A percentile compares a stretch with the other conserved stretches of the same genome.
Evolutionary conservation across 2,113 vertebrate genomes (phyloP).

Genomic region (Microcebus jonahi): DNA sequence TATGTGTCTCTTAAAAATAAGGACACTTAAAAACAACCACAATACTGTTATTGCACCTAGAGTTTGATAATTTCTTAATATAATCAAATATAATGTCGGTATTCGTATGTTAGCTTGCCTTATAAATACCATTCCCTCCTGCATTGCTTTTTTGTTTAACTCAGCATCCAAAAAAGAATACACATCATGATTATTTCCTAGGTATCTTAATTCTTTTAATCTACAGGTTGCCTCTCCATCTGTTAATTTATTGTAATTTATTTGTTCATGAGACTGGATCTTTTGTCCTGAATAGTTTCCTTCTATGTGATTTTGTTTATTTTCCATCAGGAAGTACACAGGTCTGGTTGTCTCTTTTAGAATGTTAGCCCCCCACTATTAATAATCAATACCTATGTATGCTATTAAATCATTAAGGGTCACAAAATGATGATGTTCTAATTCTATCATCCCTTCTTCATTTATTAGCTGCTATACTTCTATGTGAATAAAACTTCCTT

Average conservation of each 20-base stretch:
- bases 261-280: neutral
- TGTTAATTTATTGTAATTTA: neutral
- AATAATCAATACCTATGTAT: neutral
- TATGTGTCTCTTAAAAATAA: neutral
- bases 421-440: neutral
- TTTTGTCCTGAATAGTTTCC: slow-evolving; percentile 11
- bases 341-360: neutral
- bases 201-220: slow-evolving; percentile 21
- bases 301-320: neutral
- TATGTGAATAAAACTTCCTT: neutral
- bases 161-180: neutral
- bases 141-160: slow-evolving; percentile 5
- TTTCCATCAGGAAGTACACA: neutral
- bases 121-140: neutral
- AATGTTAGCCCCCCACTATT: neutral
- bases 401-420: neutral
- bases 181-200: neutral
- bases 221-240: neutral
- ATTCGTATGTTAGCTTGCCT: neutral
- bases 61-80: neutral
- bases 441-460: neutral
- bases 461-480: neutral
- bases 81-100: neutral
- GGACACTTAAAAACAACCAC: neutral
- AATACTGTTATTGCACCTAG: neutral